Evolutionary conservation across 2,797 vertebrate genomes (phyloP).

Genomic region (Anolis apletophallus): DNA sequence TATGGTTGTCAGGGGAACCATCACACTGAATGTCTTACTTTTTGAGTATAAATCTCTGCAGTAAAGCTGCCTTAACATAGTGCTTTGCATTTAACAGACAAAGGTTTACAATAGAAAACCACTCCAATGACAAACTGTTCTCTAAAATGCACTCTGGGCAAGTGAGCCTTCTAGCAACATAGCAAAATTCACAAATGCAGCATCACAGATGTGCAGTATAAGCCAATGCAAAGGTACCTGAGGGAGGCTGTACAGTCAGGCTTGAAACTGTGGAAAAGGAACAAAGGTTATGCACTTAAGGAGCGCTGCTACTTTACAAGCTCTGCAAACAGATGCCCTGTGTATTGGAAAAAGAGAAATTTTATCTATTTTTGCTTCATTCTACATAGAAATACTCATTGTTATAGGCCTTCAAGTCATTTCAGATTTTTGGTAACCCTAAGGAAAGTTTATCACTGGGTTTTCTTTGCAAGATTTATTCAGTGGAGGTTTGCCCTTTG

Average conservation of each 20-base stretch:
- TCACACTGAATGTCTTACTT: conserved; percentile 49
- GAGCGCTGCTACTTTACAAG: neutral
- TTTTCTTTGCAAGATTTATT: too few species aligned
- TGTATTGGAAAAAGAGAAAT: neutral
- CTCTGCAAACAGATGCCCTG: neutral
- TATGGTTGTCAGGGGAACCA: conserved; percentile 37
- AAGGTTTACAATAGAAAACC: conserved; percentile 40
- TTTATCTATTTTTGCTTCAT: neutral
- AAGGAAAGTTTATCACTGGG: too few species aligned
- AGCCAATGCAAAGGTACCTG: conserved; percentile 16
- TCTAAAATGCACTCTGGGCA: neutral
- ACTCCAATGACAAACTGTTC: conserved; percentile 36
- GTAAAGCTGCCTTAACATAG: conserved; percentile 48
- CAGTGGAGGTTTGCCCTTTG: too few species aligned
- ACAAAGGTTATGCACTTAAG: neutral
- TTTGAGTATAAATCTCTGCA: conserved; percentile 48
- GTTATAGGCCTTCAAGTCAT: too few species aligned
- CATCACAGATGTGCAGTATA: conserved; percentile 52
- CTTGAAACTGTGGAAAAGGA: neutral
- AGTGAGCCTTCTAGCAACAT: conserved; percentile 56
- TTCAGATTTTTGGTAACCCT: too few species aligned
- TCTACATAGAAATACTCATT: too few species aligned
- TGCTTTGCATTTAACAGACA: conserved; percentile 54
- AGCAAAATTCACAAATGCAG: conserved; percentile 50
- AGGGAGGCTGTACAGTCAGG: neutral